These are phyloP conservation scores for Sminthurides aquaticus DNA, from an alignment of 2,888 invertebrate genomes.

Conservation along the genomic window DNA sequence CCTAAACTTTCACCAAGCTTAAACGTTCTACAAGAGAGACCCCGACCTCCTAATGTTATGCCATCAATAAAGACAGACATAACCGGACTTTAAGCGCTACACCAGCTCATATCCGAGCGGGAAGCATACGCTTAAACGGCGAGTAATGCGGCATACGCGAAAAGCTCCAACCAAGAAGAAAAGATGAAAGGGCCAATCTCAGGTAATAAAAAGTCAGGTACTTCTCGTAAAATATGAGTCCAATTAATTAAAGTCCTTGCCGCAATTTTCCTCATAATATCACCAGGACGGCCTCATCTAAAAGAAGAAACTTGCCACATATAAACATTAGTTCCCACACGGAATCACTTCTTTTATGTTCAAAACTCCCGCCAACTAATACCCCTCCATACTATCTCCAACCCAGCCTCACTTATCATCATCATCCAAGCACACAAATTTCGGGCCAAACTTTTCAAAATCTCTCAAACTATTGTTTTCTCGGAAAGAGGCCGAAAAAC, in stretches of 20 bases:
- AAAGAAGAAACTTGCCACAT: constrained; percentile 12
- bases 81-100: too few species aligned
- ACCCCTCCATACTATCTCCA: not conserved
- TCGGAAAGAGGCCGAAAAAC: too few species aligned
- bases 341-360: constrained; percentile 25
- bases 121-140: too few species aligned
- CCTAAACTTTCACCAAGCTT: too few species aligned
- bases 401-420: not conserved
- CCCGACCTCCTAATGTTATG: too few species aligned
- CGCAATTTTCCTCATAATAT: constrained; percentile 40
- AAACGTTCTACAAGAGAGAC: too few species aligned
- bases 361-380: not conserved
- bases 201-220: constrained; percentile 36
- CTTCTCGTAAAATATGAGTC: constrained; percentile 42
- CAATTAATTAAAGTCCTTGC: constrained; percentile 44
- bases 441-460: not conserved
- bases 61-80: too few species aligned
- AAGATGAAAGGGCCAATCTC: constrained; percentile 24
- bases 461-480: not conserved
- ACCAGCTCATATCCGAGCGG: too few species aligned
- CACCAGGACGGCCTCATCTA: constrained; percentile 42
- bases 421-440: not conserved
- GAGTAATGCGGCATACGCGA: too few species aligned
- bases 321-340: constrained; percentile 11
- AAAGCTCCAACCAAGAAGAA: too few species aligned